Evolutionary conservation across 2,888 invertebrate species (phyloP), one percentile per base, ranked within the genome.

Genomic region (Dioctria rufipes): DNA sequence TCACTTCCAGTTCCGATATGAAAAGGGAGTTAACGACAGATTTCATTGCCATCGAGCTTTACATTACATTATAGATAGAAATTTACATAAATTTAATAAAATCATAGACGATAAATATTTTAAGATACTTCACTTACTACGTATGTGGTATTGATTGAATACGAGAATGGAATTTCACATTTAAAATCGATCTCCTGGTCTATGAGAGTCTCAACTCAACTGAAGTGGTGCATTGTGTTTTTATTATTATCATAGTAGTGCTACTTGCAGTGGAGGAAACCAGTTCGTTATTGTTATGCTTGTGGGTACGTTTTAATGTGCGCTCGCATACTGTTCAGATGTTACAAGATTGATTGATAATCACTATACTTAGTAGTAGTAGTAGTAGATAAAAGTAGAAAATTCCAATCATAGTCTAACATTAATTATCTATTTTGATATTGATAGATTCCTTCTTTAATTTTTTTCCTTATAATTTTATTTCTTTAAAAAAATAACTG

Each of bases 71-170:
- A 25, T 25, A 69, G 37, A 69, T 4, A 25, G 8, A 13, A 69
- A 69, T 69, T 69, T 49, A 51, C 69, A 69, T 69, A 69, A 25
- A 25, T 25, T 69, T 69, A 69, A 69, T 69, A 69, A 69, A 54
- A 69, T 69, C 51, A 69, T 69, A 69, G 54, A 37, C 51, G 0
- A 25, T 25, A 25, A 25, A 51, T 69, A 69, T 69, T 37, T 69
- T 51, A 40, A 69, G 51, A 37, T 51, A 54, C 39, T 51, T 69
- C 25, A n/a, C 51, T 69, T 69, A 37, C 51, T 69, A 46, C 49
- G 67, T 67, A n/a, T n/a, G 46, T 67, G 67, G 67, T 46, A 69
- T 69, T 69, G 69, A 49, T 69, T 43, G 51, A 37, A 69, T 4
- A 25, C 25, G n/a, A 3, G n/a, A 51, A 13, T 69, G 69, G 69